Base-by-base conservation (phyloP, 2,113 vertebrate genomes). In the Furnarius figulus region DNA sequence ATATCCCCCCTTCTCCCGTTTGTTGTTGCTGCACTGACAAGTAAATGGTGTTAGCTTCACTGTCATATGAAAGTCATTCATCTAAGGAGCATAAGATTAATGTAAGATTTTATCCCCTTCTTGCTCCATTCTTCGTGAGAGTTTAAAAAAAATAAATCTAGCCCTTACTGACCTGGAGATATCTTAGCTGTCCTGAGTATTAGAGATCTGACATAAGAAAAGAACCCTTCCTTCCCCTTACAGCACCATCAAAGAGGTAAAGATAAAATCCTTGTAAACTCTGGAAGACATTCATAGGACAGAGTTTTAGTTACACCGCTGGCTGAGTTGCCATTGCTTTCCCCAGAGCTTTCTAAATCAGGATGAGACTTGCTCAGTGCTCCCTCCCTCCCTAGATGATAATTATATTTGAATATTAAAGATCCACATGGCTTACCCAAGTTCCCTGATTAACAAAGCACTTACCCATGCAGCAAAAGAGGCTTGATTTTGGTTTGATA, bases 361-460 rank as follows among this genome's bases (percentile, higher is more conserved):
- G 65, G 47, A 71, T 9, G 15, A 83, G 56, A 24, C 55, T 75
- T 8, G 4, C 39, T 81, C 65, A 24, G 47, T 40, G 19, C 63
- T 74, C 72, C 31, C 68, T 91, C 66, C 31, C 46, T 68, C 59
- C 8, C 65, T 44, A 62, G 52, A 75, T 84, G 44, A 52, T 80
- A 80, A 93, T 90, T 80, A 23, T 52, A 67, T 86, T 89, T 94
- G 56, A 89, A 91, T 94, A 94, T 82, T 87, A 85, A 95, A 67
- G 76, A 94, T 65, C 65, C 40, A 49, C 44, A 5, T 31, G 55
- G 50, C 55, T 92, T 86, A 65, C 66, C 23, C 53, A 65, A 80
- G 88, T 67, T 85, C 58, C 17, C 61, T 84, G 83, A 84, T 93
- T 90, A 89, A 66, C 50, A 71, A 63, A 86, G 52, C 39, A 9